Base-by-base conservation (phyloP, 2,888 invertebrate species). In the Brachyptera putata region DNA sequence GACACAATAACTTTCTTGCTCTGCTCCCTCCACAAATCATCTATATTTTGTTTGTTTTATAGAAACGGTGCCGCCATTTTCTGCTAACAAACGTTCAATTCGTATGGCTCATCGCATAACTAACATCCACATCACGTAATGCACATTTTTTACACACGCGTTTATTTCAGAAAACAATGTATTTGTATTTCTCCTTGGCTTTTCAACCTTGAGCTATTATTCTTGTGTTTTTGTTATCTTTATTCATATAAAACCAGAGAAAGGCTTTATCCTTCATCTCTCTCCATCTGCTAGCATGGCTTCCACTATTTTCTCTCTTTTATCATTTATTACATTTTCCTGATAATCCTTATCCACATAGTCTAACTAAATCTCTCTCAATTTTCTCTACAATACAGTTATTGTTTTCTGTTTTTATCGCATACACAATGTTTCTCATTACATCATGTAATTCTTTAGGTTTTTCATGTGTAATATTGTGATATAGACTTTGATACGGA, bases 91-190 rank as follows among this genome's bases (percentile, higher is more conserved):
- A 26, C 34, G 36, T 36, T 36, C 53, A 34, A 30, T 53, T 53
- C 53, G 53, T 36, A 53, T 53, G 53, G 36, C 21, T 53, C 53
- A 53, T 53, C 34, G 34, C 36, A 34, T 18, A 13, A 53, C 36
- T 53, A 18, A 53, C 16, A 34, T 36, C 34, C 36, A 5, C 34
- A n/a, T 34, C 53, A 53, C 53, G 53, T 53, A 34, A 16, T 4
- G 18, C 36, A 21, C 53, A 53, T 53, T 53, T 53, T 53, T 53
- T 53, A 53, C 36, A n/a, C 53, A 53, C 36, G 53, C 53, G n/a
- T n/a, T 53, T 53, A 53, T 53, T 53, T 18, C 53, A 34, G 34
- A 18, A 53, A 53, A 53, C 4, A n/a, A 53, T 53, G 34, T 53
- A 53, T 53, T 53, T 53, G 53, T 53, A 16, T 53, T 53, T 36